phyloP scores from a whole-genome alignment of 1,140 invertebrate genomes.

The Hylyphantes graminicola region DNA sequence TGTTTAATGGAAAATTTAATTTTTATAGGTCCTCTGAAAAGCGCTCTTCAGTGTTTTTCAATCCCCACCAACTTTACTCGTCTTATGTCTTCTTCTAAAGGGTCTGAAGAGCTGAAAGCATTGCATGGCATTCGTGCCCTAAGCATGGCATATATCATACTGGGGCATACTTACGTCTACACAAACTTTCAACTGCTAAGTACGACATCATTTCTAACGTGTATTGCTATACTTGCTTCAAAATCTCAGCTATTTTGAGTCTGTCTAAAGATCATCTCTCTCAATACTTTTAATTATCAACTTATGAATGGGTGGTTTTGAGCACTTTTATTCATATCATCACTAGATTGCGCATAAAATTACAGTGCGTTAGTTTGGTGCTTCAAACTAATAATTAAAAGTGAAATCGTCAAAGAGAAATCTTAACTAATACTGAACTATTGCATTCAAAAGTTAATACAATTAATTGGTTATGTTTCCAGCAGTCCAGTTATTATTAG shows the following conservation, averaged over 20 bases:
- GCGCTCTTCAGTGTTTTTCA: conserved; percentile 9
- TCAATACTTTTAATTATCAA: not conserved
- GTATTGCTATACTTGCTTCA: not conserved
- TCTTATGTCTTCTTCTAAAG: conserved; percentile 36
- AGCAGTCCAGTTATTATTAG: too few relatives aligned
- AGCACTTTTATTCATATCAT: too few relatives aligned
- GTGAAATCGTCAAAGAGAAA: too few relatives aligned
- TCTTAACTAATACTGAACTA: too few relatives aligned
- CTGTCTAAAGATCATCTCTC: not conserved
- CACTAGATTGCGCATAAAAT: too few relatives aligned
- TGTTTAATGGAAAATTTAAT: too few relatives aligned
- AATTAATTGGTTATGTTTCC: too few relatives aligned
- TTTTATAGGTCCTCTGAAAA: conserved; percentile 3
- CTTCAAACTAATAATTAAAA: too few relatives aligned
- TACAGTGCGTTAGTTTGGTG: too few relatives aligned
- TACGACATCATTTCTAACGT: not conserved
- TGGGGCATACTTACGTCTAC: conserved; percentile 80
- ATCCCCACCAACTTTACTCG: conserved; percentile 1
- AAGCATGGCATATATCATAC: conserved; percentile 91
- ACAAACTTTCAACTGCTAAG: conserved; percentile 17
- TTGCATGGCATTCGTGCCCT: conserved; percentile 84
- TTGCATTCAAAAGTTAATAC: too few relatives aligned
- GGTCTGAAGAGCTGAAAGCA: conserved; percentile 42
- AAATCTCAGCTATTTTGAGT: not conserved
- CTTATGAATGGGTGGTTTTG: too few relatives aligned